A percentile compares a stretch with the other conserved stretches of the same genome.
phyloP scores from a whole-genome alignment of 2,113 vertebrate species.

The Rhinopomastus cyanomelas region DNA sequence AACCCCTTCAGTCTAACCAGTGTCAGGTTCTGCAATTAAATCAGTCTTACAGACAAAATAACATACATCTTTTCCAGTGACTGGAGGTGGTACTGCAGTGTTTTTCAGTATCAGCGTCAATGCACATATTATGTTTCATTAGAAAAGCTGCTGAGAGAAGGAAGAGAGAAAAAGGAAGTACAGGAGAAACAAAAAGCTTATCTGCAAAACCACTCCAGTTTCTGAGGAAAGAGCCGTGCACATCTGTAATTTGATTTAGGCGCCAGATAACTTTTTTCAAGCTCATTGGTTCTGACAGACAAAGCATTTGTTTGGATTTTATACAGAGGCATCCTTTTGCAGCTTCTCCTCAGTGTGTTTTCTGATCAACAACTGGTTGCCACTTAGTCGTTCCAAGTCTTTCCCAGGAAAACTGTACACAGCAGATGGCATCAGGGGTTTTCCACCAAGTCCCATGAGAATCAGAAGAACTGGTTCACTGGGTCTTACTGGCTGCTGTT shows the following conservation, averaged over 20 bases:
- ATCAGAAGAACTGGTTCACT: neutral
- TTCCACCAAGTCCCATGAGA: neutral
- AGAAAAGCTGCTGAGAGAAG: neutral
- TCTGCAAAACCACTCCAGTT: neutral
- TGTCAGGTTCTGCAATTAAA: neutral
- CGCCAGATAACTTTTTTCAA: neutral
- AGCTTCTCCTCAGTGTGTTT: neutral
- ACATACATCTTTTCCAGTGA: neutral
- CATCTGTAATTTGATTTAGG: neutral
- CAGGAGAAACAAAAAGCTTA: neutral
- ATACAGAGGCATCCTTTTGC: neutral
- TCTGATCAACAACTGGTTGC: neutral
- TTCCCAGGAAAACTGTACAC: neutral
- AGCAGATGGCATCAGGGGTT: neutral
- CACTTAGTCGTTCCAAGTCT: neutral
- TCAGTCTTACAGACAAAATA: neutral
- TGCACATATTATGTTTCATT: neutral
- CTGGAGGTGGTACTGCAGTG: neutral
- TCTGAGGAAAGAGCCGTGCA: neutral
- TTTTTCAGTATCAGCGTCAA: neutral
- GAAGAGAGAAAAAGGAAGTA: neutral
- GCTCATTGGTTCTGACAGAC: neutral
- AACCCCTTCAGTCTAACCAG: neutral
- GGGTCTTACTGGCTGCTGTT: neutral
- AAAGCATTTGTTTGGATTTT: neutral